Percentiles rank a stretch among this genome's conserved stretches.
phyloP scores from a whole-genome alignment of 2,888 invertebrate species.

The Leucozona laternaria region DNA sequence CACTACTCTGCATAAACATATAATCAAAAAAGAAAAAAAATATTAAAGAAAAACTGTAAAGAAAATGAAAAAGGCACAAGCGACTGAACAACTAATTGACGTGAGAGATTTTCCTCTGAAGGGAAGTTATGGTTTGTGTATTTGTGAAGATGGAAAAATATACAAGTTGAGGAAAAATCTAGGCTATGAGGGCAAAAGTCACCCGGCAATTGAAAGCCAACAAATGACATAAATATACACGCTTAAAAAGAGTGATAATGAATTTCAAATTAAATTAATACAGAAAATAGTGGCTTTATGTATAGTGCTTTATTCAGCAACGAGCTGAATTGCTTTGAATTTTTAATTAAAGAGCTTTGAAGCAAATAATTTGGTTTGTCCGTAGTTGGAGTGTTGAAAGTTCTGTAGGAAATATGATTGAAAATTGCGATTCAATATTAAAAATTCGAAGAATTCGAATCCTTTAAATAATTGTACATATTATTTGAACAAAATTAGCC shows the following conservation, averaged over 20 bases:
- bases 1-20: slow-evolving; percentile 61
- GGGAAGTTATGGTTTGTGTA: slow-evolving; percentile 58
- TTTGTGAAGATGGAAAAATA: slow-evolving; percentile 38
- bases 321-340: slow-evolving; percentile 33
- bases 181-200: slow-evolving; percentile 72
- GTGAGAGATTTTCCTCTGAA: slow-evolving; percentile 67
- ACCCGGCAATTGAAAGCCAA: slow-evolving; percentile 44
- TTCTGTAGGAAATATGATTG: background rate
- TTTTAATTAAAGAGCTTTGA: slow-evolving; percentile 4
- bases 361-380: background rate
- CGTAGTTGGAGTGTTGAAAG: background rate
- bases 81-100: slow-evolving; percentile 73
- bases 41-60: slow-evolving; percentile 31
- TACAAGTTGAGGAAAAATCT: slow-evolving; percentile 60
- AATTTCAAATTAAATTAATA: slow-evolving; percentile 54
- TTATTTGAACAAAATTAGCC: background rate
- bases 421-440: background rate
- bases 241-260: slow-evolving; percentile 45
- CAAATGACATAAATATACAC: slow-evolving; percentile 60
- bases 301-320: slow-evolving; percentile 30
- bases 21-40: slow-evolving; percentile 48
- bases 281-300: background rate
- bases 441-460: background rate
- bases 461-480: background rate
- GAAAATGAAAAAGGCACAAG: slow-evolving; percentile 61